Base-by-base conservation (phyloP, 2,113 vertebrate genomes). In the Siniperca chuatsi region DNA sequence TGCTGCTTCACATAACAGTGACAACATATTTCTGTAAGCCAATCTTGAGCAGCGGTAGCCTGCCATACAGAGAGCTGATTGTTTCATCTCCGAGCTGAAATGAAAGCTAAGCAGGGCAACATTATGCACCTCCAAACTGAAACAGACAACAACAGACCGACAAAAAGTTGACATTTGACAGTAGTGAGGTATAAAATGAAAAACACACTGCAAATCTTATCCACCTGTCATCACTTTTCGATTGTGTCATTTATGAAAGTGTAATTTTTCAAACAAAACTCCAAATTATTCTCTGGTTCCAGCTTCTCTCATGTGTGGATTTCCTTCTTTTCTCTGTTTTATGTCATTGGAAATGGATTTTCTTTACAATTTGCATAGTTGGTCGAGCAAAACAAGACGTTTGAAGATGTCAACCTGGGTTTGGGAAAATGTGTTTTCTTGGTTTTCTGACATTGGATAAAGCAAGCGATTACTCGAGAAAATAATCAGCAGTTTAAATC, bases 51-150 rank as follows among this genome's bases (percentile, higher is more conserved):
- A 33, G 80, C 54, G 0, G 71, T 13, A 13, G 48, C 21, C 60
- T n/a, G 46, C 55, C 52, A 29, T 25, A 76, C 58, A 73, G 29
- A 80, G 8, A 69, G 60, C 71, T 64, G 66, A 76, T 68, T 58
- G 83, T 79, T 83, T 82, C 60, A 79, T 75, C 35, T 75, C 65
- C 20, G 33, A 42, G 58, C 65, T 71, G 37, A 61, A 66, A 65
- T 50, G 50, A 57, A 70, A 42, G 21, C 66, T 33, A 57, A 55
- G 64, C 54, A 65, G 62, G 35, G 46, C 15, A 13, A 42, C 65
- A 61, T 66, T 76, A 72, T 81, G 46, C 72, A 69, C 18, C 74
- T 42, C 3, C 0, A 60, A 57, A 78, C 10, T 67, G 25, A 40
- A 58, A 70, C 13, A 46, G 4, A 44, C 20, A 42, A 52, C 29